Evolutionary conservation across 2,888 invertebrate species (phyloP).

Genomic region (Rotaria socialis): DNA sequence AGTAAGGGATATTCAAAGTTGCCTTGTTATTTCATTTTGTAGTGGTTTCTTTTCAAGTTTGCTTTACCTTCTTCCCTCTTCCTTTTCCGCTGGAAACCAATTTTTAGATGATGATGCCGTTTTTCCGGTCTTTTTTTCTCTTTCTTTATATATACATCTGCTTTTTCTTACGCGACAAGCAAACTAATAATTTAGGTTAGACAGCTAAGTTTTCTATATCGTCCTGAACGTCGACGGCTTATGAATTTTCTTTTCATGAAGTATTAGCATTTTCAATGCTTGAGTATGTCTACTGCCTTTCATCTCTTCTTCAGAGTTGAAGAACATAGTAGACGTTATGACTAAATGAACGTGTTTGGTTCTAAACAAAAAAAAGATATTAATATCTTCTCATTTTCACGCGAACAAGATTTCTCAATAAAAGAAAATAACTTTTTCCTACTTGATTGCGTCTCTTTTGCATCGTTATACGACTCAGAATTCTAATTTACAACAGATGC

Average conservation of each 20-base stretch:
- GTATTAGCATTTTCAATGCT: background rate
- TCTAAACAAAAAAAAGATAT: background rate
- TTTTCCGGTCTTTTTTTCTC: background rate
- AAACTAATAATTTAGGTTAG: background rate
- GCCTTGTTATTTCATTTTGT: background rate
- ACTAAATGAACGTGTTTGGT: too few species aligned
- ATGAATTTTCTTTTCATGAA: background rate
- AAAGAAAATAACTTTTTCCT: too few species aligned
- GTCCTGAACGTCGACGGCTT: background rate
- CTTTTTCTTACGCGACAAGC: background rate
- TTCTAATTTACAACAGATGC: too few species aligned
- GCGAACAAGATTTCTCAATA: too few species aligned
- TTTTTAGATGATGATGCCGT: background rate
- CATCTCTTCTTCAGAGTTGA: too few species aligned
- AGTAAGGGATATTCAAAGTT: background rate
- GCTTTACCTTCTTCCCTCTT: background rate
- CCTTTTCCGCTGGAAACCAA: background rate
- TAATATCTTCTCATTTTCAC: too few species aligned
- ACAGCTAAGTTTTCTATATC: background rate
- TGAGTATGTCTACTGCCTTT: too few species aligned
- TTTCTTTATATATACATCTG: background rate
- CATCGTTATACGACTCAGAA: too few species aligned
- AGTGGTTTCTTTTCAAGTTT: background rate
- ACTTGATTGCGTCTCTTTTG: too few species aligned
- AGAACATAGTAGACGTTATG: too few species aligned